Conservation (phyloP, 2,113 vertebrate species). For the Rallus limicola region DNA sequence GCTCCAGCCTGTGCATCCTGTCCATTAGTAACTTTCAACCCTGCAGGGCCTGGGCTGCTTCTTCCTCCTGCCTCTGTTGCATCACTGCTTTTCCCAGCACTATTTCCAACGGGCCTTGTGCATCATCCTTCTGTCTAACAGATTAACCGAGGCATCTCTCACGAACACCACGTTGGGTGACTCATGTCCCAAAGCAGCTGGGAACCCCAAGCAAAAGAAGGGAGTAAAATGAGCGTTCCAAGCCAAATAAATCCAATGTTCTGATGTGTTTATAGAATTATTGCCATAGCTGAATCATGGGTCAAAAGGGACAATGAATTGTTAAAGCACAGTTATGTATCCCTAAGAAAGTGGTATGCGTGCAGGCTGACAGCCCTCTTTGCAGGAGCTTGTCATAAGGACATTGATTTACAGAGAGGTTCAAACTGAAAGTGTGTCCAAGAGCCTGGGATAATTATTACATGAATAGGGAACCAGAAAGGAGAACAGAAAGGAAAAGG, state of each 20-base stretch:
- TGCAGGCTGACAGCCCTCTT: accelerated
- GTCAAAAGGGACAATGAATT: not conserved
- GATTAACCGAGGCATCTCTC: not conserved
- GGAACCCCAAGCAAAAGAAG: not conserved
- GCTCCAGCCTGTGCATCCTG: not conserved
- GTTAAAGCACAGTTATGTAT: not conserved
- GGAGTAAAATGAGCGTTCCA: not conserved
- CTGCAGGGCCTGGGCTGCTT: not conserved
- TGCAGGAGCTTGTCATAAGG: not conserved
- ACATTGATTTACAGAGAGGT: slow-evolving; percentile 6
- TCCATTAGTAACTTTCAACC: not conserved
- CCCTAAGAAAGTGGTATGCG: not conserved
- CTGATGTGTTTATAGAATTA: not conserved
- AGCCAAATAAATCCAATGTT: not conserved
- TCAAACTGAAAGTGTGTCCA: slow-evolving; percentile 25
- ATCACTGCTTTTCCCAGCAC: not conserved
- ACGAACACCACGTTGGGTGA: not conserved
- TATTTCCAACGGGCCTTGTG: not conserved
- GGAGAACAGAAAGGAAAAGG: slow-evolving; percentile 68
- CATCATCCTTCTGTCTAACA: not conserved
- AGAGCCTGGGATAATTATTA: slow-evolving; percentile 48
- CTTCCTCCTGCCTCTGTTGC: not conserved
- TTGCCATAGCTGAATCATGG: not conserved
- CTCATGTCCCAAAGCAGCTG: not conserved
- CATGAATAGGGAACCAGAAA: slow-evolving; percentile 57